Evolutionary conservation across 1,140 invertebrate species (phyloP).

Genomic region (honey bee (Apis mellifera)): Amel_HAv3.1 CM009932.2:5333001-5333500

Average conservation of each 20-base stretch:
- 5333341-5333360: no score
- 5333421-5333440: no score
- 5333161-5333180: constrained; percentile 14
- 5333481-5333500: no score
- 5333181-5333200: not conserved
- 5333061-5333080: constrained; percentile 4
- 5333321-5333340: no score
- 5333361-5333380: no score
- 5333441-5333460: no score
- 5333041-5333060: not conserved
- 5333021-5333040: constrained; percentile 32
- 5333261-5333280: no score
- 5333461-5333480: no score
- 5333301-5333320: no score
- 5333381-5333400: no score
- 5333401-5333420: no score
- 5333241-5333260: not conserved
- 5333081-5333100: constrained; percentile 16
- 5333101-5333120: not conserved
- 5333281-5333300: no score
- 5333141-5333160: not conserved
- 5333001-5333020: constrained; percentile 33
- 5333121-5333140: not conserved
- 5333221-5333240: not conserved
- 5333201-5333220: not conserved